Conservation (phyloP, 2,113 vertebrate genomes). For the Callorhinus ursinus region DNA sequence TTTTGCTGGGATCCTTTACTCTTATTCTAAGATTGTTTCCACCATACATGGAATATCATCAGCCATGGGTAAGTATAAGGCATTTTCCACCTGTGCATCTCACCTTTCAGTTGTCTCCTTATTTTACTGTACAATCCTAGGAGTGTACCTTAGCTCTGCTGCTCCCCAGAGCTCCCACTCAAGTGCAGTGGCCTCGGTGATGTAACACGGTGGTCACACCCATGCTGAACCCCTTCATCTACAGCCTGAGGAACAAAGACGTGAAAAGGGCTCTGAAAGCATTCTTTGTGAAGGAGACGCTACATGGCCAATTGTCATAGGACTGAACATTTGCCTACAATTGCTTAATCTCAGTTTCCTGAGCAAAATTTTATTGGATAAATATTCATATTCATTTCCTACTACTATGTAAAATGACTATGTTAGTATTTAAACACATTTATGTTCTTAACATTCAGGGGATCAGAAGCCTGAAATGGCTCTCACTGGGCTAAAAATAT, state of each 20-base stretch:
- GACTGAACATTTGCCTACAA: background rate
- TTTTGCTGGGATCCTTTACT: background rate
- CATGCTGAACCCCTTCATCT: background rate
- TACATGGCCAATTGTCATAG: background rate
- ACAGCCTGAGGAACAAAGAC: background rate
- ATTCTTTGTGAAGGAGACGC: background rate
- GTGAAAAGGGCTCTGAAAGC: background rate
- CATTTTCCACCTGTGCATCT: background rate
- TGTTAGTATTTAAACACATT: background rate
- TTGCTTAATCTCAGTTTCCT: background rate
- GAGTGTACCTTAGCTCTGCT: no score
- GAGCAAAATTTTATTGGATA: background rate
- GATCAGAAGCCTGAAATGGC: background rate
- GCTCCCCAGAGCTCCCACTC: no score
- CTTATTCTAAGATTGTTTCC: background rate
- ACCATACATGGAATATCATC: accelerated
- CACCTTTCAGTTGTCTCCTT: no score
- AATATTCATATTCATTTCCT: background rate
- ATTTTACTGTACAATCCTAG: no score
- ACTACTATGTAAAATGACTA: background rate
- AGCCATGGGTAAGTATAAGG: accelerated
- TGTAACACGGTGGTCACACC: background rate
- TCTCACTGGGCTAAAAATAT: background rate
- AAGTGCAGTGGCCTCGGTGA: background rate
- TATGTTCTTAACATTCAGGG: background rate